These are phyloP conservation scores for Caenorhabditis sp. DNA, from an alignment of 2,888 invertebrate genomes.

Conservation along the genomic window DNA sequence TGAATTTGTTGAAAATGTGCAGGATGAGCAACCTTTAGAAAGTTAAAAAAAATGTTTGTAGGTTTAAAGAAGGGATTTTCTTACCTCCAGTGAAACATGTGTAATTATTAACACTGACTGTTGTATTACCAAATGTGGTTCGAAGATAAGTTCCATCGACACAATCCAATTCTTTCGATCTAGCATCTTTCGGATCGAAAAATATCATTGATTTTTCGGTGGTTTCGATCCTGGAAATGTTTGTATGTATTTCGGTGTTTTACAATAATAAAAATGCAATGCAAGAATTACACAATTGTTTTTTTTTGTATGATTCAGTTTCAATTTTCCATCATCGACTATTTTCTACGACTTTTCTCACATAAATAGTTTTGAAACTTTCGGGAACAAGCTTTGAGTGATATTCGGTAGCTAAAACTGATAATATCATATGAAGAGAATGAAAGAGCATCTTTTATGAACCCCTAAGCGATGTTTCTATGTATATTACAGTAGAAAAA, in stretches of 20 bases:
- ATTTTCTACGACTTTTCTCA: too few relatives aligned
- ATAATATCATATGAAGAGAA: too few relatives aligned
- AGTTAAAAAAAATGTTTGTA: background rate
- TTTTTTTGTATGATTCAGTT: too few relatives aligned
- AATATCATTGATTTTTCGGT: slow-evolving; percentile 4
- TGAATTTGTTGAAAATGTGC: slow-evolving; percentile 5
- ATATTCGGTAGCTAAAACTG: too few relatives aligned
- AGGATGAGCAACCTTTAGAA: slow-evolving; percentile 14
- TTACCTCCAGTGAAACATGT: slow-evolving; percentile 23
- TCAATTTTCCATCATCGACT: too few relatives aligned
- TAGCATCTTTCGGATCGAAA: slow-evolving; percentile 10
- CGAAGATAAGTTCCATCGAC: slow-evolving; percentile 7
- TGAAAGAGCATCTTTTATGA: too few relatives aligned
- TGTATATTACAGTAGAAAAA: too few relatives aligned
- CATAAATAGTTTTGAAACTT: too few relatives aligned
- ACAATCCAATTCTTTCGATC: slow-evolving; percentile 6
- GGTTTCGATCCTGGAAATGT: slow-evolving; percentile 8
- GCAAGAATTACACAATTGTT: too few relatives aligned
- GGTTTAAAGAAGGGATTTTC: background rate
- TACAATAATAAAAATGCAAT: too few relatives aligned
- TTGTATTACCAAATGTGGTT: slow-evolving; percentile 5
- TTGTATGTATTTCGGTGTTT: background rate
- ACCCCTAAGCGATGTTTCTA: too few relatives aligned
- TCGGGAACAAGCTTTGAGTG: too few relatives aligned
- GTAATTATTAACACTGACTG: slow-evolving; percentile 7